A percentile compares a stretch with the other conserved stretches of the same genome.
These are phyloP conservation scores for Argyrosomus japonicus DNA, from an alignment of 2,113 vertebrate species.

Conservation along the genomic window DNA sequence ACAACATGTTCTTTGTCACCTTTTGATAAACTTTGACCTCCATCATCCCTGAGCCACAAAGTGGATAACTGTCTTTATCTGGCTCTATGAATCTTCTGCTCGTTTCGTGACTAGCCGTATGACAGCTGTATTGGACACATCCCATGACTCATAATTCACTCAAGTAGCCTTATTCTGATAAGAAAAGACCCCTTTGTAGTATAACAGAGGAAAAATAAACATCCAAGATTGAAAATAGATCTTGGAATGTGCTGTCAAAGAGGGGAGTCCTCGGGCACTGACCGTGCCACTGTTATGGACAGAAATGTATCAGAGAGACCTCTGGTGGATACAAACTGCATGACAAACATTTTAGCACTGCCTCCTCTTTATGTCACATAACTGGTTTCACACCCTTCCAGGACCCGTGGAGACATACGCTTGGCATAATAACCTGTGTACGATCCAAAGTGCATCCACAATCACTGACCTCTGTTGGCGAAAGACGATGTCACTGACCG, in stretches of 20 bases:
- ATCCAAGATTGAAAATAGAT: neutral
- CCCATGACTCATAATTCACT: neutral
- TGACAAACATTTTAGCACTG: constrained; percentile 3
- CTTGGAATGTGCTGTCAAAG: neutral
- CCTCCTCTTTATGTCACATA: neutral
- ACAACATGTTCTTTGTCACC: neutral
- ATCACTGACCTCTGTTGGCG: constrained; percentile 24
- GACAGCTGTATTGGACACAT: neutral
- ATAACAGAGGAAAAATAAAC: neutral
- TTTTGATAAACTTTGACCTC: neutral
- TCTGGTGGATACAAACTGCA: constrained; percentile 37
- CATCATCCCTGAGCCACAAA: neutral
- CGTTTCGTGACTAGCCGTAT: neutral
- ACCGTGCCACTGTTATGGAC: neutral
- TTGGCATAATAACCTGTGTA: neutral
- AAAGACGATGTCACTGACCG: constrained; percentile 10
- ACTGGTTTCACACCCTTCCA: neutral
- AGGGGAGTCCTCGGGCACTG: neutral
- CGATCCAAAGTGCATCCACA: neutral
- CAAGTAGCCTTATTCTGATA: neutral
- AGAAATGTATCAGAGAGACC: constrained; percentile 38
- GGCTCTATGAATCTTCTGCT: neutral
- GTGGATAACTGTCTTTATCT: neutral
- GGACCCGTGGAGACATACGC: neutral
- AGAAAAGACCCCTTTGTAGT: neutral